phyloP scores from a whole-genome alignment of 2,888 invertebrate species.

The Nephrotoma guestfalica region DNA sequence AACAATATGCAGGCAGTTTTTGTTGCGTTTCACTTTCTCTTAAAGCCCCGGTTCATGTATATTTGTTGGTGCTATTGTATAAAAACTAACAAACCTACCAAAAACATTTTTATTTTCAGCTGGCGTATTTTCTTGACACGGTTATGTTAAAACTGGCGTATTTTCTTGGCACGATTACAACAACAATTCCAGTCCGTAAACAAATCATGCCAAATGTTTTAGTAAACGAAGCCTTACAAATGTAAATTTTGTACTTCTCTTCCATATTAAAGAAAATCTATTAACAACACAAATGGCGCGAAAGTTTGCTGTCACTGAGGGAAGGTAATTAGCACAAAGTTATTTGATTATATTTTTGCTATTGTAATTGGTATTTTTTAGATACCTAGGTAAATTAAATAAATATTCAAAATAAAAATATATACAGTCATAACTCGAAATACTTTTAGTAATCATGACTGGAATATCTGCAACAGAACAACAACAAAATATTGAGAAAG shows the following conservation, averaged over 20 bases:
- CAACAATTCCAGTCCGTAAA: too few relatives aligned
- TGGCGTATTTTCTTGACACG: too few relatives aligned
- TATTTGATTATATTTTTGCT: neutral
- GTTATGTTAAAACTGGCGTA: too few relatives aligned
- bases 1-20: too few relatives aligned
- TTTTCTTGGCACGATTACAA: too few relatives aligned
- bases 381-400: neutral
- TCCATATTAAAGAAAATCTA: neutral
- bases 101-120: too few relatives aligned
- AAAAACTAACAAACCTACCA: too few relatives aligned
- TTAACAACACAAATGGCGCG: neutral
- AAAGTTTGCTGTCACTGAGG: neutral
- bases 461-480: conserved; percentile 14
- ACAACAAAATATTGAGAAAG: conserved; percentile 28
- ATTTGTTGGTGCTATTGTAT: too few relatives aligned
- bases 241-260: neutral
- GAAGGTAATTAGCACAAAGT: neutral
- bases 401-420: neutral
- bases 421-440: neutral
- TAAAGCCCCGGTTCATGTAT: too few relatives aligned
- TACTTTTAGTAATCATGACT: neutral
- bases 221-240: neutral
- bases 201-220: too few relatives aligned
- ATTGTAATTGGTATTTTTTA: neutral
- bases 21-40: too few relatives aligned